Percentiles rank a stretch among this genome's conserved stretches.
These are phyloP conservation scores for Apaloderma vittatum DNA, from an alignment of 2,113 vertebrate genomes.

Conservation along the genomic window DNA sequence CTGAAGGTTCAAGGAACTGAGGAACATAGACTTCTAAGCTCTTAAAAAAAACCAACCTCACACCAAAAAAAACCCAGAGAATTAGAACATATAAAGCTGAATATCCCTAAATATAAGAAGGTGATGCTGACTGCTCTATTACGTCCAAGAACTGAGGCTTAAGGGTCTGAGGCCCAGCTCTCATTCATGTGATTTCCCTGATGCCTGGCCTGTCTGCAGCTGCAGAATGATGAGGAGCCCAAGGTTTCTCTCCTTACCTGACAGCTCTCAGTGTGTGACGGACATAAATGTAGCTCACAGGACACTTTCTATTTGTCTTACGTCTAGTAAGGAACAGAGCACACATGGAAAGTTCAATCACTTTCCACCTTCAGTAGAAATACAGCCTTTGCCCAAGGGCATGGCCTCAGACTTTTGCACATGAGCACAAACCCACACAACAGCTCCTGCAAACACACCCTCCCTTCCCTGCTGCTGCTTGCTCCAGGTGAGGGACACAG, in stretches of 20 bases:
- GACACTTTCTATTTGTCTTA: neutral
- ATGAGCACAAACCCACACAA: neutral
- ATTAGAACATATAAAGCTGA: neutral
- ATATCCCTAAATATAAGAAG: neutral
- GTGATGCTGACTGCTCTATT: neutral
- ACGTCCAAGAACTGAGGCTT: neutral
- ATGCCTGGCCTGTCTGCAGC: neutral
- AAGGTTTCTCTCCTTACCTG: neutral
- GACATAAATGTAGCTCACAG: neutral
- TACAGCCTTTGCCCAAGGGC: neutral
- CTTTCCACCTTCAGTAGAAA: neutral
- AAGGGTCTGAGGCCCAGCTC: neutral
- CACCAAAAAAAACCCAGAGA: neutral
- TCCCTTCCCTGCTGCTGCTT: neutral
- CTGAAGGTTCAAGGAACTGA: neutral
- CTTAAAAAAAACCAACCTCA: accelerated
- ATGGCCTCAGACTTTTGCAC: neutral
- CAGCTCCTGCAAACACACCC: neutral
- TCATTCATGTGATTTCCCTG: neutral
- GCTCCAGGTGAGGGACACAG: neutral
- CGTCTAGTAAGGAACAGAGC: neutral
- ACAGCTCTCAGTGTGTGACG: neutral
- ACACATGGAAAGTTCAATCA: neutral
- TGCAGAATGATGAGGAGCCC: neutral
- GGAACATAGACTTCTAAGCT: neutral